Evolutionary conservation across 2,888 invertebrate genomes (phyloP).

Genomic region (Pyrrhia umbra): DNA sequence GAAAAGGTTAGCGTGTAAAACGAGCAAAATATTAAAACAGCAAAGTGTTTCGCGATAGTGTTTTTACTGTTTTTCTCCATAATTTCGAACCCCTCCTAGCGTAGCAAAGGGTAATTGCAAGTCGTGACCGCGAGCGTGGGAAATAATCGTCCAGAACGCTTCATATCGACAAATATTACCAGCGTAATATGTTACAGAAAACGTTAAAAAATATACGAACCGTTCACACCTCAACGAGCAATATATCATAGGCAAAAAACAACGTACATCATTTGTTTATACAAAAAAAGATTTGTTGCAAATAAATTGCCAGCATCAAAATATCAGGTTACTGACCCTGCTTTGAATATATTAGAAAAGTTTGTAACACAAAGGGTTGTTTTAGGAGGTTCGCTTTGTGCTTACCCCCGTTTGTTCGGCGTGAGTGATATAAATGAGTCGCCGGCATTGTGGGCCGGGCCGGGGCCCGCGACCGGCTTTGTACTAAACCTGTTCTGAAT

Average conservation of each 20-base stretch:
- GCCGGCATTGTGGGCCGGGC: conserved; percentile 23
- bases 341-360: conserved; percentile 60
- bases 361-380: conserved; percentile 61
- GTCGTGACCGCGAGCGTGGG: conserved; percentile 64
- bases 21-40: conserved; percentile 3
- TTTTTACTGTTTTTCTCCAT: conserved; percentile 47
- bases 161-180: conserved; percentile 51
- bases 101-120: conserved; percentile 50
- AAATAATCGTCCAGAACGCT: conserved; percentile 39
- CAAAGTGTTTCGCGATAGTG: conserved; percentile 39
- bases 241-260: conserved; percentile 24
- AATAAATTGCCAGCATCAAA: conserved; percentile 75
- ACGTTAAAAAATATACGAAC: conserved; percentile 18
- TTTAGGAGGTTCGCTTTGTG: conserved; percentile 54
- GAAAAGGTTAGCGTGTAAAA: neutral
- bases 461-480: conserved; percentile 40
- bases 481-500: conserved; percentile 61
- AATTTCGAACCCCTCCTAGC: conserved; percentile 53
- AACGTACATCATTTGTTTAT: conserved; percentile 39
- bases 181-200: conserved; percentile 34
- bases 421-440: conserved; percentile 54
- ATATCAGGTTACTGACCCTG: conserved; percentile 71
- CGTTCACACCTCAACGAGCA: conserved; percentile 29
- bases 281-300: conserved; percentile 73
- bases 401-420: conserved; percentile 46